Base-by-base conservation (phyloP, 2,888 invertebrate species). In the Agapostemon virescens region DNA sequence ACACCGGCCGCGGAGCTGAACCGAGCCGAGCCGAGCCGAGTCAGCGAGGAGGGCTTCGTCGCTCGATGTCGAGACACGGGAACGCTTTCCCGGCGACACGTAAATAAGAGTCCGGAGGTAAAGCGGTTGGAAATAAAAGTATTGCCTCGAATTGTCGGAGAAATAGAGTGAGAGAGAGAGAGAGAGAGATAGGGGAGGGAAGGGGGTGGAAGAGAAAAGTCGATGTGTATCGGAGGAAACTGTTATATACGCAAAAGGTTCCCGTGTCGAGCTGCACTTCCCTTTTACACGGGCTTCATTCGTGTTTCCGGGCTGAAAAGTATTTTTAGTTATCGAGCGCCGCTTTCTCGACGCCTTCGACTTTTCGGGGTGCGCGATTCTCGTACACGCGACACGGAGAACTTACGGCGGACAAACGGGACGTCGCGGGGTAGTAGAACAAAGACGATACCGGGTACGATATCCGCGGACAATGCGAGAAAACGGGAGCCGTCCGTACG, bases 31-130 rank as follows among this genome's bases (percentile, higher is more conserved):
- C 77, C 75, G 70, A 71, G 67, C 66, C 7, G 79, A 55, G 78
- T 81, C 79, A 74, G 66, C 71, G 69, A 70, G 55, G 67, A 73
- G 55, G 61, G 61, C 79, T 64, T 73, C 30, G 40, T 17, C 30
- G 40, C 7, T 38, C 74, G 72, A 73, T 77, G 64, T 78, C 66
- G 81, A 81, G 82, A 88, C 88, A 88, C 78, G 87, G 71, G 84
- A 89, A 89, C 80, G 86, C 89, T 89, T 84, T 89, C 87, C 77
- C 81, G 84, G 64, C 61, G 79, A 80, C 81, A 81, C 77, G 74
- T 77, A 80, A 85, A 83, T 85, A 83, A 86, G 82, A 86, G 83
- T 82, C 72, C 64, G 68, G 75, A 72, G 69, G 78, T 75, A 67
- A 67, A 80, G 72, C 79, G 77, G 77, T 76, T 73, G 71, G 76